Conservation (phyloP, 2,113 vertebrate genomes). For the Leptodactylus fuscus region DNA sequence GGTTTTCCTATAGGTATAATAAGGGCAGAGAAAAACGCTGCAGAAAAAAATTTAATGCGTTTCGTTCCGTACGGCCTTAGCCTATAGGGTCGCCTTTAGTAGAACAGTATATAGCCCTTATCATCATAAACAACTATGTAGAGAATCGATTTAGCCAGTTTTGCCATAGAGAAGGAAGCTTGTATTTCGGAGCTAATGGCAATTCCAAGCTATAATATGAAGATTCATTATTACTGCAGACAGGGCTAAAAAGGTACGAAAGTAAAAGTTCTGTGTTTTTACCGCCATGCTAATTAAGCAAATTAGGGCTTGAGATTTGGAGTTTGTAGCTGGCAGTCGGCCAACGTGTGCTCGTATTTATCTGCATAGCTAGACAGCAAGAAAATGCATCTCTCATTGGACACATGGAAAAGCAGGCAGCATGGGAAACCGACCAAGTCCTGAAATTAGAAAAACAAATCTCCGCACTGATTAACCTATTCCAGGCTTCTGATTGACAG, state of each 20-base stretch:
- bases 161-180: too few species aligned
- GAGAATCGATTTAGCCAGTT: too few species aligned
- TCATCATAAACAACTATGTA: too few species aligned
- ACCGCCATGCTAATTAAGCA: not conserved
- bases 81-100: too few species aligned
- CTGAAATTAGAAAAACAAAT: conserved; percentile 15
- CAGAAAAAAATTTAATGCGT: too few species aligned
- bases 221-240: not conserved
- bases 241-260: not conserved
- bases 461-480: not conserved
- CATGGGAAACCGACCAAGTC: not conserved
- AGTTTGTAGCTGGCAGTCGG: not conserved
- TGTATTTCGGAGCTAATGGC: not conserved
- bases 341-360: not conserved
- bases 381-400: not conserved
- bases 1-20: too few species aligned
- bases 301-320: not conserved
- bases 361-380: conserved; percentile 2
- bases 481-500: conserved; percentile 7
- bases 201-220: not conserved
- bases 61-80: too few species aligned
- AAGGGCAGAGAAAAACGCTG: too few species aligned
- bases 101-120: too few species aligned
- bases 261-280: not conserved
- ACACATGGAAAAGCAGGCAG: not conserved